Evolutionary conservation across 2,797 vertebrate species (phyloP), one percentile per base, ranked within the genome.

Genomic region (Gymnopithys bicolor): DNA sequence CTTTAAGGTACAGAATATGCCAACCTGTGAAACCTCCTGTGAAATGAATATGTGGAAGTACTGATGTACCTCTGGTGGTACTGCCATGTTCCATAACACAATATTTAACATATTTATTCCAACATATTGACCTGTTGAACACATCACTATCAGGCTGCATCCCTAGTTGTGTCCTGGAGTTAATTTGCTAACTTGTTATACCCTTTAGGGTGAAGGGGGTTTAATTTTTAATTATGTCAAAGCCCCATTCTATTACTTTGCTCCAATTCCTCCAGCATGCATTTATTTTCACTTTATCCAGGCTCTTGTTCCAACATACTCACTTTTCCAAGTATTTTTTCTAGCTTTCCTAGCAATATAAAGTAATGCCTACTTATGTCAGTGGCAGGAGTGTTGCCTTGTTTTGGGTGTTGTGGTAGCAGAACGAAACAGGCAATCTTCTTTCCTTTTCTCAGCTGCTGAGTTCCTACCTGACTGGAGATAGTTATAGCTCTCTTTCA

Each of bases 141-240:
- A 12, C 13, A 18, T 17, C 33, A 53, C 0, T 0, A 35, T 13
- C 19, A 56, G 52, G 11, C 10, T 84, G 23, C 22, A 64, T 11
- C 22, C 7, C 2, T 32, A 39, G 13, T 59, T 89, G 8, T 39
- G 32, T 56, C 14, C 52, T 52, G 21, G 11, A 62, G 16, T 63
- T 87, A 27, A 39, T 83, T 85, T 89, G 4, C 39, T 70, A 33
- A 19, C 18, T 66, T 5, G 0, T 45, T 59, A n/a, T 19, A 39
- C 9, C 17, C 13, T 88, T 35, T 23, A 39, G 21, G 48, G 16
- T 16, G 13, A 85, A 76, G 58, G 60, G 5, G 25, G 6, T 7
- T 69, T 84, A n/a, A 71, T 80, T 58, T 64, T 64, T 59, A 66
- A 23, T 73, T 76, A 43, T 3, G 2, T 39, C 52, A 71, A 81